A percentile compares a stretch with the other conserved stretches of the same genome.
Conservation (phyloP, 1,140 invertebrate species). For the Drosophila ercepeae region DNA sequence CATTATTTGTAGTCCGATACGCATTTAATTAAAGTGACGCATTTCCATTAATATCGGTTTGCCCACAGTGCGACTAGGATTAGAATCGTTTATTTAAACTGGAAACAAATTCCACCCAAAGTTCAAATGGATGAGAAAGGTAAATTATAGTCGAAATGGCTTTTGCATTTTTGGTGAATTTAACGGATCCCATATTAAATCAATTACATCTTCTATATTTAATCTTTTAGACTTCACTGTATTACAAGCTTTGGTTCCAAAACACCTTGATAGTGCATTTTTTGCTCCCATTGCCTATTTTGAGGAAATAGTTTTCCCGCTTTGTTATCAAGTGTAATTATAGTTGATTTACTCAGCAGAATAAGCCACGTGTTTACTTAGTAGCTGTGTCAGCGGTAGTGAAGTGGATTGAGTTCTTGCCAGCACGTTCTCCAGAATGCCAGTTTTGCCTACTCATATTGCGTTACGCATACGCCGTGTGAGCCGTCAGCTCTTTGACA, state of each 20-base stretch:
- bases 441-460: constrained; percentile 62
- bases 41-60: constrained; percentile 43
- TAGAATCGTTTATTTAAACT: constrained; percentile 32
- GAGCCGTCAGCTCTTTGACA: constrained; percentile 22
- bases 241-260: neutral
- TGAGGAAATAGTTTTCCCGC: neutral
- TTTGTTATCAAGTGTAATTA: constrained; percentile 33
- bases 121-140: constrained; percentile 15
- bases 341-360: constrained; percentile 51
- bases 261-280: neutral
- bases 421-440: constrained; percentile 38
- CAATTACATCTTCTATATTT: too few species aligned
- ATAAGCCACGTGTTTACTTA: constrained; percentile 37
- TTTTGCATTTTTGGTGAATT: neutral
- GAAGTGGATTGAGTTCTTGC: constrained; percentile 35
- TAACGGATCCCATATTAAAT: too few species aligned
- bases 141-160: neutral
- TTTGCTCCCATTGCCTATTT: neutral
- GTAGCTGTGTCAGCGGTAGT: constrained; percentile 52
- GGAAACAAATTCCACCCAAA: constrained; percentile 36
- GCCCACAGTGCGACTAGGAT: constrained; percentile 17
- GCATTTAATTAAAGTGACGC: constrained; percentile 71
- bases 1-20: constrained; percentile 74
- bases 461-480: constrained; percentile 68
- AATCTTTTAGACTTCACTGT: too few species aligned